Conservation (phyloP, 2,888 invertebrate genomes). For the Drosophila hawaiiensis region DNA sequence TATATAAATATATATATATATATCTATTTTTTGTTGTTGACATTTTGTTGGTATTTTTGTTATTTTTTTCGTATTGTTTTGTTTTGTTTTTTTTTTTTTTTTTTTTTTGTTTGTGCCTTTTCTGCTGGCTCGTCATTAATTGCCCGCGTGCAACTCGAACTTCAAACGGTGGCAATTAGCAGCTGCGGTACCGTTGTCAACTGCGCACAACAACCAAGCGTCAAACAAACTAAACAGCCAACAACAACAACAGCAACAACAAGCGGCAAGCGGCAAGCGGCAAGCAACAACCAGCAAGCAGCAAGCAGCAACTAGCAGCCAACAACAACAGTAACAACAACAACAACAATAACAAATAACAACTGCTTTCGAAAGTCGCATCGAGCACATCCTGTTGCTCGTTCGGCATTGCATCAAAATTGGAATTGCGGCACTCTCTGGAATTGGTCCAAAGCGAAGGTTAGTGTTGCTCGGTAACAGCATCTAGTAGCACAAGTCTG, state of each 20-base stretch:
- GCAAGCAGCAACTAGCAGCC: constrained; percentile 3
- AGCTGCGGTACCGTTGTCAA: constrained; percentile 21
- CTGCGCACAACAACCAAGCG: constrained; percentile 21
- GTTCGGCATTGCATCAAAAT: constrained; percentile 64
- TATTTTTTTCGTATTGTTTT: constrained; percentile 23
- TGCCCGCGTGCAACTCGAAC: constrained; percentile 59
- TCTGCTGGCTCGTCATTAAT: constrained; percentile 41
- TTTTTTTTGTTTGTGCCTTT: constrained; percentile 9
- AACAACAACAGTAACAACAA: constrained; percentile 16
- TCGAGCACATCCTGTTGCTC: constrained; percentile 68
- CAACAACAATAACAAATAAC: constrained; percentile 46
- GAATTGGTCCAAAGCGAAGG: constrained; percentile 43
- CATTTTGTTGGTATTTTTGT: constrained; percentile 16
- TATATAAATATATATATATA: neutral
- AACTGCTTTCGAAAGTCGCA: constrained; percentile 68
- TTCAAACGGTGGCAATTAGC: constrained; percentile 29
- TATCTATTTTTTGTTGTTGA: constrained; percentile 11
- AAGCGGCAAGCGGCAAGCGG: constrained; percentile 51
- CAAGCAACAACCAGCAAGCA: constrained; percentile 11
- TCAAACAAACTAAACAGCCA: constrained; percentile 6
- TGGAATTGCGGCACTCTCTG: constrained; percentile 39
- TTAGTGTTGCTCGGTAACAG: constrained; percentile 23
- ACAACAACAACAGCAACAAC: constrained; percentile 22
- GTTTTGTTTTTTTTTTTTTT: constrained; percentile 9
- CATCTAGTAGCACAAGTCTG: neutral